Percentiles rank a stretch among this genome's conserved stretches.
Evolutionary conservation across 2,797 vertebrate genomes (phyloP).

Genomic region (Craterocephalus amniculus): DNA sequence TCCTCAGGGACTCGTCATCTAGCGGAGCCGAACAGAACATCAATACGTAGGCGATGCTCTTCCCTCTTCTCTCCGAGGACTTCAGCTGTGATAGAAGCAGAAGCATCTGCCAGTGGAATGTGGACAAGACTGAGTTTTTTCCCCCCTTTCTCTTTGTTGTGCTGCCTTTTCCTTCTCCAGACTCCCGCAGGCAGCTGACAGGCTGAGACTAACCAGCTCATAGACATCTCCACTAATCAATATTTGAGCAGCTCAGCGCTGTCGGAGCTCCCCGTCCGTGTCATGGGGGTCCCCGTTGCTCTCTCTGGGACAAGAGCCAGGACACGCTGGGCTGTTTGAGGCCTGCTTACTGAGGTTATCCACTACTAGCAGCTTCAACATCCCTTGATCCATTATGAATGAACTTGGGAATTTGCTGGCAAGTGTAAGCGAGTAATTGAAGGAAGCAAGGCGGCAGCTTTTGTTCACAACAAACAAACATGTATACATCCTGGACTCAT

Average conservation of each 20-base stretch:
- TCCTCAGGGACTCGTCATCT: constrained; percentile 35
- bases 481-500: constrained; percentile 32
- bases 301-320: constrained; percentile 65
- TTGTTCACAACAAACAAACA: constrained; percentile 35
- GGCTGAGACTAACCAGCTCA: constrained; percentile 62
- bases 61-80: constrained; percentile 34
- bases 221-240: constrained; percentile 70
- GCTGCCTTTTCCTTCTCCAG: constrained; percentile 52
- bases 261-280: constrained; percentile 42
- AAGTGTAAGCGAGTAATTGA: constrained; percentile 39
- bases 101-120: constrained; percentile 36
- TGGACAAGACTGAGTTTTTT: constrained; percentile 41
- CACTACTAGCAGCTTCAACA: constrained; percentile 45
- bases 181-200: constrained; percentile 50
- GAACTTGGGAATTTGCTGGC: constrained; percentile 57
- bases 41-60: constrained; percentile 50
- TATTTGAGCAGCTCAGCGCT: constrained; percentile 72
- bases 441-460: constrained; percentile 37
- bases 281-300: constrained; percentile 49
- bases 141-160: constrained; percentile 50
- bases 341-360: constrained; percentile 61
- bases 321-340: constrained; percentile 60
- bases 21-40: constrained; percentile 43
- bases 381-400: constrained; percentile 74
- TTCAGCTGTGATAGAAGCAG: constrained; percentile 42